Evolutionary conservation across 2,797 vertebrate species (phyloP).

Genomic region (Coregonus sp.): DNA sequence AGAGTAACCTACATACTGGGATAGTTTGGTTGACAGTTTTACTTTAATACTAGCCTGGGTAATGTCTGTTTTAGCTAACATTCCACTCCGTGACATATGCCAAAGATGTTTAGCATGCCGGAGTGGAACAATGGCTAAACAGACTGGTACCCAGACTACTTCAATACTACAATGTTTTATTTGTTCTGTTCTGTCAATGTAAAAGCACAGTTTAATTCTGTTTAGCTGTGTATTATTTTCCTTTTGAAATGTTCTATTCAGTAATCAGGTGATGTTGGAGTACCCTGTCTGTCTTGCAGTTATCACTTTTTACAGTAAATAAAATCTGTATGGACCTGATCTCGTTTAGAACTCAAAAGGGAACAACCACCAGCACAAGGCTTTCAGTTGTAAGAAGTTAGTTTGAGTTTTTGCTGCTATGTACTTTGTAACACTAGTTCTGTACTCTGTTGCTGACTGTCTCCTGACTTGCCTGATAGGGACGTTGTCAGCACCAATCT

Average conservation of each 20-base stretch:
- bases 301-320: no score
- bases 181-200: neutral
- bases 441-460: constrained; percentile 16
- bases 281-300: neutral
- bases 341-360: neutral
- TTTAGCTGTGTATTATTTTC: neutral
- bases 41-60: no score
- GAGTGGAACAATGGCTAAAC: no score
- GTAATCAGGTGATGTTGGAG: neutral
- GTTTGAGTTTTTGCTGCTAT: neutral
- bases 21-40: no score
- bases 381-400: neutral
- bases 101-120: no score
- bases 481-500: constrained; percentile 56
- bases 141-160: neutral
- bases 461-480: constrained; percentile 40
- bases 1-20: neutral
- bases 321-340: neutral
- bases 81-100: no score
- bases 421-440: constrained; percentile 14
- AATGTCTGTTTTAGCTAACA: no score
- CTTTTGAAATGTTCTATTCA: neutral
- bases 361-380: neutral
- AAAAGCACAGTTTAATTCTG: neutral
- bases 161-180: neutral